Evolutionary conservation across 2,888 invertebrate species (phyloP), one percentile per base, ranked within the genome.

Genomic region (Lacanobia wlatinum): DNA sequence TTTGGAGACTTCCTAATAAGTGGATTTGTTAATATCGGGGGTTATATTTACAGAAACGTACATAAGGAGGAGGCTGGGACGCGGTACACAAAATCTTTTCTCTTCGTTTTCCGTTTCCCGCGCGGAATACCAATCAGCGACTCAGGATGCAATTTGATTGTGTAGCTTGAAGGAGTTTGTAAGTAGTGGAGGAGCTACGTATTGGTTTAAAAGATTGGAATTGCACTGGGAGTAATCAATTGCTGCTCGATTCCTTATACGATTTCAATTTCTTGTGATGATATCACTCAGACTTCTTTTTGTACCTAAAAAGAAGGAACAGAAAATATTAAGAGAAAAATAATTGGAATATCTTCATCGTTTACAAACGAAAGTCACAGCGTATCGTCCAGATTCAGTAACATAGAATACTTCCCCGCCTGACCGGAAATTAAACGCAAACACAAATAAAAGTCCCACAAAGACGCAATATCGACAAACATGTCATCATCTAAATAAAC

Each of bases 351-450:
- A 34, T 69, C 12, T 50, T 43, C 16, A 9, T 64, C 43, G 12
- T 56, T 75, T 46, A 40, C 38, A 38, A 73, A 48, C 18, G 48
- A 40, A 48, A 40, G 40, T 40, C 9, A 52, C 46, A 34, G 43
- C 34, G n/a, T 58, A 38, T 48, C 18, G 46, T 28, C 38, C 43
- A 43, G 40, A 40, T 40, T 40, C 40, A 52, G n/a, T 61, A 38
- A 53, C 55, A 28, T 28, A 10, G 14, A 46, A 52, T 28, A 21
- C 38, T 53, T 48, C 12, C 59, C 38, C 69, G 38, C 1, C 34
- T 52, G 62, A n/a, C 71, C 80, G 83, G 73, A 79, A 72, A 83
- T 83, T 82, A 79, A 79, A 71, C 46, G 38, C 34, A 60, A 68
- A 76, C 61, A 65, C 63, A 74, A 78, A 69, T 76, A 71, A 69